These are phyloP conservation scores for Cyphomyrus plagiostoma DNA, from an alignment of 2,113 vertebrate species.

Conservation along the genomic window DNA sequence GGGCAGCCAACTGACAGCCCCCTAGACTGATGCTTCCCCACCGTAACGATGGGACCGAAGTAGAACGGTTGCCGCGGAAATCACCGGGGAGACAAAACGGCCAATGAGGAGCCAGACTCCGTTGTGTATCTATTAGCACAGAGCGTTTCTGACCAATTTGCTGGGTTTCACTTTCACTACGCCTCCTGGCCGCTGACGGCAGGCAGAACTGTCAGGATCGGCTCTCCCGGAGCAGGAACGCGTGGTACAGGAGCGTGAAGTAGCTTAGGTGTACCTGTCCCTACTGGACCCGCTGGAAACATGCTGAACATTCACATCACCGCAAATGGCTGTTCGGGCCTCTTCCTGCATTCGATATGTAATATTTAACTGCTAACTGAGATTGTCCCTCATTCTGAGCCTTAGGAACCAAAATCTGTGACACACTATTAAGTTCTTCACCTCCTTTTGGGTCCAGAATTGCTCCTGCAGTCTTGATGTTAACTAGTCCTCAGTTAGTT, in stretches of 20 bases:
- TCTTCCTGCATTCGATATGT: neutral
- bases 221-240: neutral
- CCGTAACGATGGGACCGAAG: neutral
- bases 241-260: neutral
- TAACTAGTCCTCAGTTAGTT: neutral
- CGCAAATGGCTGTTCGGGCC: neutral
- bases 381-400: neutral
- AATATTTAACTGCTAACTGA: neutral
- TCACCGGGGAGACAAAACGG: slow-evolving; percentile 8
- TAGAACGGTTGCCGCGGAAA: neutral
- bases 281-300: neutral
- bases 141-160: neutral
- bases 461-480: neutral
- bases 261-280: neutral
- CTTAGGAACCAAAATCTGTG: neutral
- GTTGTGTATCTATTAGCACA: slow-evolving; percentile 2
- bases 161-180: slow-evolving; percentile 9
- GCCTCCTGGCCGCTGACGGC: neutral
- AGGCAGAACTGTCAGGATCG: neutral
- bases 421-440: neutral
- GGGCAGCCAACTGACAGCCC: slow-evolving; percentile 1
- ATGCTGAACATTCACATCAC: neutral
- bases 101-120: neutral
- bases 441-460: neutral
- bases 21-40: neutral